A percentile compares a stretch with the other conserved stretches of the same genome.
These are phyloP conservation scores for Drosophila yooni DNA, from an alignment of 2,888 invertebrate genomes.

Conservation along the genomic window DNA sequence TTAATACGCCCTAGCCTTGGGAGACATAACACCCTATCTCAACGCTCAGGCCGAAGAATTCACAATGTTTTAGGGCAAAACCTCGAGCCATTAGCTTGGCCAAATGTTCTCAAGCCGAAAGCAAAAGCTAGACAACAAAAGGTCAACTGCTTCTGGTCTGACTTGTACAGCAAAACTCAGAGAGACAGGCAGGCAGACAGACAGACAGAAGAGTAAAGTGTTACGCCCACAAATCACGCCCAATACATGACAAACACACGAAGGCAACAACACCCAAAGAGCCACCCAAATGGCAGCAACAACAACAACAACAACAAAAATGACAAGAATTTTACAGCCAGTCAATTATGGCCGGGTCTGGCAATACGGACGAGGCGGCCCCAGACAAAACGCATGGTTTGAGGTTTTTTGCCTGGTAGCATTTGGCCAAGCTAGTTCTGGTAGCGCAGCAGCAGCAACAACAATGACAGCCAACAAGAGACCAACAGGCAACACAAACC, in stretches of 20 bases:
- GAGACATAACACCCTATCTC: neutral
- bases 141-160: slow-evolving; percentile 42
- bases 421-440: slow-evolving; percentile 25
- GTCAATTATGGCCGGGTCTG: slow-evolving; percentile 70
- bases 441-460: slow-evolving; percentile 41
- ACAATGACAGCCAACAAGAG: slow-evolving; percentile 28
- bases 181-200: neutral
- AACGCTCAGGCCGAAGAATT: slow-evolving; percentile 16
- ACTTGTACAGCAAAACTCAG: slow-evolving; percentile 17
- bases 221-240: slow-evolving; percentile 78
- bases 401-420: slow-evolving; percentile 8
- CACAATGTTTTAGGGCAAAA: slow-evolving; percentile 41
- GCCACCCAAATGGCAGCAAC: slow-evolving; percentile 52
- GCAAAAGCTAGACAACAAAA: slow-evolving; percentile 75
- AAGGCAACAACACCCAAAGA: slow-evolving; percentile 26
- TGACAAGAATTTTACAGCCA: slow-evolving; percentile 77
- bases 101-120: slow-evolving; percentile 56
- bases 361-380: slow-evolving; percentile 30
- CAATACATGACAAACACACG: slow-evolving; percentile 57
- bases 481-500: slow-evolving; percentile 28
- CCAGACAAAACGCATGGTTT: slow-evolving; percentile 30
- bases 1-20: neutral
- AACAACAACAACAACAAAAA: slow-evolving; percentile 40
- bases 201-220: slow-evolving; percentile 58
- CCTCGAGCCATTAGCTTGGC: slow-evolving; percentile 66